Percentiles rank a stretch among this genome's conserved stretches.
phyloP scores from a whole-genome alignment of 1,140 invertebrate species.

The Drosophila busckii region DNA sequence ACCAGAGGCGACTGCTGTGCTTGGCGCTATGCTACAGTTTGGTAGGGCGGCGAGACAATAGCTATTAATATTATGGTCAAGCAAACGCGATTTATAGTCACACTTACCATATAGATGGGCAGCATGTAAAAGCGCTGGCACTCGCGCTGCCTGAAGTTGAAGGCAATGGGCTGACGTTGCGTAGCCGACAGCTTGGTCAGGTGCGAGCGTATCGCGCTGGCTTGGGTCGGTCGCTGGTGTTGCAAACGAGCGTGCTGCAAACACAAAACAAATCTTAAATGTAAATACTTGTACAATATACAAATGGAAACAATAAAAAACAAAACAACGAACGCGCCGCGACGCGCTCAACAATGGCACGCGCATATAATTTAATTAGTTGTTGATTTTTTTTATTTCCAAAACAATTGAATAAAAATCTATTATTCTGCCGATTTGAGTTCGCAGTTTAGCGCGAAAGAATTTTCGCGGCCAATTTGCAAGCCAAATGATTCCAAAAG shows the following conservation, averaged over 20 bases:
- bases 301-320: slow-evolving; percentile 8
- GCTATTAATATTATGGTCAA: slow-evolving; percentile 38
- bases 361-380: slow-evolving; percentile 48
- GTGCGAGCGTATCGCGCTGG: slow-evolving; percentile 64
- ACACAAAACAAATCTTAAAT: neutral
- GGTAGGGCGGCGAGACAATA: slow-evolving; percentile 8
- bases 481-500: slow-evolving; percentile 59
- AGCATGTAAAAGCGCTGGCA: slow-evolving; percentile 64
- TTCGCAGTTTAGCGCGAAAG: slow-evolving; percentile 27
- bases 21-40: slow-evolving; percentile 59
- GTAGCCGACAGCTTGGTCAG: slow-evolving; percentile 66
- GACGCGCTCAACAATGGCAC: slow-evolving; percentile 39
- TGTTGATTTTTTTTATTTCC: too few relatives aligned
- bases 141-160: slow-evolving; percentile 59
- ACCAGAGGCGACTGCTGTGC: slow-evolving; percentile 60
- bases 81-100: slow-evolving; percentile 30
- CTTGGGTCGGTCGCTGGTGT: slow-evolving; percentile 50
- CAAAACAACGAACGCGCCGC: slow-evolving; percentile 10
- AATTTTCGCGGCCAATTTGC: slow-evolving; percentile 64
- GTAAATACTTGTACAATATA: too few relatives aligned
- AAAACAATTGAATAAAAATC: slow-evolving; percentile 55
- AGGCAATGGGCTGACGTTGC: slow-evolving; percentile 57
- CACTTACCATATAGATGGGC: slow-evolving; percentile 66
- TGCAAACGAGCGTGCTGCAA: slow-evolving; percentile 19
- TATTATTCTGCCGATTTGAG: too few relatives aligned